Evolutionary conservation across 92 coral and sea anemone species (phyloP), one percentile per base, ranked within the genome.

Genomic region (Porites evermanni): DNA sequence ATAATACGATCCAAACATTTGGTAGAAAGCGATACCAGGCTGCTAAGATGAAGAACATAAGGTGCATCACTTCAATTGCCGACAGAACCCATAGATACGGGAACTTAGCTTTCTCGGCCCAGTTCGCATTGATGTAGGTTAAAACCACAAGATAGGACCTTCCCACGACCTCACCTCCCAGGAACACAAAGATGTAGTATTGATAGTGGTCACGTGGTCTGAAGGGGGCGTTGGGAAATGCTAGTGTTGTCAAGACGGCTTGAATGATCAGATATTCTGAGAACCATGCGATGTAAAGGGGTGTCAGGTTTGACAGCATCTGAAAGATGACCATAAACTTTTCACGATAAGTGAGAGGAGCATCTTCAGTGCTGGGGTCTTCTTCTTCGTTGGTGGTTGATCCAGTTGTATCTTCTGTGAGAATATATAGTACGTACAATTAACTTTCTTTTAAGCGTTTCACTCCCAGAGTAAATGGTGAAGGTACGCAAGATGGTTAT

Each of bases 191-290:
- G 66, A 94, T 86, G 79, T 94, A 94, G 29, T 94, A 94, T 74
- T 94, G 98, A 65, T 94, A 94, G 64, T 94, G 98, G 82, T 94
- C 98, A 54, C 98, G 92, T 61, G 98, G 98, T 71, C 95, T 79
- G 86, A 94, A 94, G 6, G 98, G 95, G 0, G 98, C 95, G 81
- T 92, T 90, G 19, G 94, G 89, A 73, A 93, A 94, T 51, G 98
- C 95, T 61, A 94, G 53, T 38, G 98, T 94, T 26, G 98, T 94
- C 19, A 93, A 77, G 66, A 94, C 98, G 3, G 98, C 87, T 74
- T 94, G 95, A 18, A 94, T 94, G 32, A 90, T 93, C 81, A 90
- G 81, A 51, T 94, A 94, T 69, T 94, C 98, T 29, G 98, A 92
- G 79, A 92, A 82, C 98, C 98, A 94, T 53, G 98, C 98, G 32